These are phyloP conservation scores for Drosophila lutescens DNA, from an alignment of 2,888 invertebrate genomes.

Conservation along the genomic window DNA sequence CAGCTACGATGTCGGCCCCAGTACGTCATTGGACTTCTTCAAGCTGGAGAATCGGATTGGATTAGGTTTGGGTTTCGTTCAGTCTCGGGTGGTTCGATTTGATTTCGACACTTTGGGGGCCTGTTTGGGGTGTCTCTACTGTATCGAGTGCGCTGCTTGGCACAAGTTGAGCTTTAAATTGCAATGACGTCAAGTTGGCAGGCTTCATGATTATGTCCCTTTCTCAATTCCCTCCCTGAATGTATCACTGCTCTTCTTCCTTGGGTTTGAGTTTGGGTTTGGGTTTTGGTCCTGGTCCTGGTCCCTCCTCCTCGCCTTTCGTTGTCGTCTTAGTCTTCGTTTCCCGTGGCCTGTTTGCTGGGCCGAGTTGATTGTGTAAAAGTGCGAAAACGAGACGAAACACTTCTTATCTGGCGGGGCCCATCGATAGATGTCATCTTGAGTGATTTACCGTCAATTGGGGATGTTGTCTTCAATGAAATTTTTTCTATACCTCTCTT, in stretches of 20 bases:
- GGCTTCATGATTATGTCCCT: conserved; percentile 68
- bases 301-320: conserved; percentile 22
- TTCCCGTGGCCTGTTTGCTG: conserved; percentile 49
- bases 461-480: conserved; percentile 79
- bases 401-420: conserved; percentile 75
- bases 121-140: conserved; percentile 28
- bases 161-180: conserved; percentile 69
- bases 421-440: conserved; percentile 83
- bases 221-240: conserved; percentile 12
- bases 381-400: conserved; percentile 82
- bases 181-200: conserved; percentile 79
- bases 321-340: conserved; percentile 35
- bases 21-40: conserved; percentile 64
- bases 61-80: conserved; percentile 6
- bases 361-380: conserved; percentile 72
- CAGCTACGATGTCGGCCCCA: conserved; percentile 38
- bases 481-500: conserved; percentile 24
- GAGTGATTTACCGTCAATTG: conserved; percentile 83
- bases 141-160: conserved; percentile 49
- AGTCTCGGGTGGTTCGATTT: conserved; percentile 47
- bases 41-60: conserved; percentile 33
- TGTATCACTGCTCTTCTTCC: conserved; percentile 21
- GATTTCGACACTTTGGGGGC: conserved; percentile 54
- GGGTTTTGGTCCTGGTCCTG: no score
- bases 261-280: background rate